Base-by-base conservation (phyloP, 1,140 invertebrate species). In the Hestina assimilis region DNA sequence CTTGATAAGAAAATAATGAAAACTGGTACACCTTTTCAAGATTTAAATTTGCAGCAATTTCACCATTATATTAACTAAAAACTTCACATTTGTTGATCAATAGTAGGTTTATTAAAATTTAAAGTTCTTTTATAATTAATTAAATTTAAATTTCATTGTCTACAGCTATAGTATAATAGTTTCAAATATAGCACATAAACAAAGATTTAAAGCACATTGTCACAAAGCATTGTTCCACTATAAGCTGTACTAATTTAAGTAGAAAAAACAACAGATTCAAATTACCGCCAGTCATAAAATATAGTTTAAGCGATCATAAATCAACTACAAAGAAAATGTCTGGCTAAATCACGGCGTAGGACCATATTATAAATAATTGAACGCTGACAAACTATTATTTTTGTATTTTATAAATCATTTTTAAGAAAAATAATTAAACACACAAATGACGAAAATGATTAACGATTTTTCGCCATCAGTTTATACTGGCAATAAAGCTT, bases 401-500 rank as follows among this genome's bases (percentile, higher is more conserved):
- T 67, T 29, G 43, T 63, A 52, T 48, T 31, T 48, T 21, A 28
- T 59, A 59, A 41, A 48, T 31, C 50, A 59, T 53, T 50, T 51
- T 42, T 55, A 62, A 48, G 20, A 43, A 54, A 52, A 61, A 24
- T 61, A 55, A 61, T 61, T 55, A 23, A 41, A 55, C 52, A 54
- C 43, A 46, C 59, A 46, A 61, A 61, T 55, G 52, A 29, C 33
- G 8, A 46, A 40, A 54, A 61, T 61, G 59, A 61, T 52, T 61
- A 56, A 61, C 50, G 57, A 24, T 29, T 51, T 56, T 51, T 51
- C 58, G 47, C 50, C 52, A 23, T 55, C 46, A 43, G 52, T 61
- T 61, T 61, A 61, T 61, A 56, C 52, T 31, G 52, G 59, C 59
- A 43, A 60, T 60, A 60, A 60, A 55, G 41, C 48, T 48, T 20